Evolutionary conservation across 1,140 invertebrate genomes (phyloP), one percentile per base, ranked within the genome.

Genomic region (Scaptomyza graminum): DNA sequence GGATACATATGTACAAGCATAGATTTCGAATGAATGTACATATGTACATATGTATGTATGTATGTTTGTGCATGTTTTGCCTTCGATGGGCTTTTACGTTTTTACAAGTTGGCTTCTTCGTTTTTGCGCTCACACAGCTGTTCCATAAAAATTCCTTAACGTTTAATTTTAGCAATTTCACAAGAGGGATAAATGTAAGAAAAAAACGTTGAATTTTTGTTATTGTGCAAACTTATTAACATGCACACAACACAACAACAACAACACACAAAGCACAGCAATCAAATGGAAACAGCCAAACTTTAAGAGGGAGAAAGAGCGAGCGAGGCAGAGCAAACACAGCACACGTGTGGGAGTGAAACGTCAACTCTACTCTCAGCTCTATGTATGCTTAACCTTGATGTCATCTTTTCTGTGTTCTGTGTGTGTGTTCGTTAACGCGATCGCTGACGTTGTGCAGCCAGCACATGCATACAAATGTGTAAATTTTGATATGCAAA

Each of bases 111-210:
- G 54, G 54, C 57, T 61, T 61, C 51, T 74, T 62, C 65, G 37
- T 54, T 83, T 77, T 54, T 59, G 41, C 79, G 77, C n/a, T n/a
- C 75, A 77, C 75, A 79, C 83, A 83, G 80, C 72, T 74, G 72
- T 74, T 74, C 66, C 60, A 74, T 70, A 70, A 74, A 74, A 69
- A 74, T 70, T 70, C 72, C 72, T 70, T 70, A 64, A 70, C 65
- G 72, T 74, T 74, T 74, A 74, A 74, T 70, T 74, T 74, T 74
- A 74, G 72, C 65, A 74, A 62, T 68, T 68, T 57, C 70, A 73
- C 65, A 57, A 68, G 57, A 70, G 60, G 59, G 65, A 71, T 62
- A 70, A 62, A 71, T 74, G 66, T 57, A 67, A 60, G 63, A 72
- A 72, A 72, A 72, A 72, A 67, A 67, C 22, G 55, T 67, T 72